Evolutionary conservation across 2,797 vertebrate species (phyloP).

Genomic region (Spinus olivaceus): DNA sequence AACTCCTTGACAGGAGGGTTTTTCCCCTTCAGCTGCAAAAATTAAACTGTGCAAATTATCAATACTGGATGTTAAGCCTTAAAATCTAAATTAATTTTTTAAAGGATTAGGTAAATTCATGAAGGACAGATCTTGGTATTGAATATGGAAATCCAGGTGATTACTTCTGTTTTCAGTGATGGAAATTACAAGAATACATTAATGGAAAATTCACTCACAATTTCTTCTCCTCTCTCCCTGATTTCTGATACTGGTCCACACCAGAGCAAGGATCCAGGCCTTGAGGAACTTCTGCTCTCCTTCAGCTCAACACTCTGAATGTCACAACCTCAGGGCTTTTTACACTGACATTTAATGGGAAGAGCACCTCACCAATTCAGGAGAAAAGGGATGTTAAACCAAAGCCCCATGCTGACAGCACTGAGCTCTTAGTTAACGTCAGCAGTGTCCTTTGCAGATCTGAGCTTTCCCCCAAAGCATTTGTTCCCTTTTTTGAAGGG

Average conservation of each 20-base stretch:
- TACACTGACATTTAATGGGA: not conserved
- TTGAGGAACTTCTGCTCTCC: not conserved
- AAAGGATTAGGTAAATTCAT: not conserved
- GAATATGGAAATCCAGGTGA: not conserved
- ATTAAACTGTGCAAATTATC: not conserved
- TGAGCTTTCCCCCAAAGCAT: not conserved
- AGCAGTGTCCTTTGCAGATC: not conserved
- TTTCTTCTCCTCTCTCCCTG: not conserved
- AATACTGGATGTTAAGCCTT: not conserved
- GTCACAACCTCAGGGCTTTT: not conserved
- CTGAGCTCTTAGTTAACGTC: accelerated
- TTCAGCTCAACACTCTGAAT: not conserved
- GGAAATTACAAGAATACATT: not conserved
- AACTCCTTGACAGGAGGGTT: not conserved
- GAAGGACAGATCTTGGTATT: not conserved
- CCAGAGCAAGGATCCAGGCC: not conserved
- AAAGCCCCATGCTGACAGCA: accelerated
- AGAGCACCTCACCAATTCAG: not conserved
- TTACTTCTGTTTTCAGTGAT: not conserved
- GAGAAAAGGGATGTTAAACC: not conserved
- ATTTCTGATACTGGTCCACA: not conserved
- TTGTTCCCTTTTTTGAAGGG: not conserved
- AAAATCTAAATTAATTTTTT: not conserved
- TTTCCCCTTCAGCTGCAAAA: not conserved
- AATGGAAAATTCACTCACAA: not conserved